Base-by-base conservation (phyloP, 2,888 invertebrate species). In the Podotricha telesiphe region DNA sequence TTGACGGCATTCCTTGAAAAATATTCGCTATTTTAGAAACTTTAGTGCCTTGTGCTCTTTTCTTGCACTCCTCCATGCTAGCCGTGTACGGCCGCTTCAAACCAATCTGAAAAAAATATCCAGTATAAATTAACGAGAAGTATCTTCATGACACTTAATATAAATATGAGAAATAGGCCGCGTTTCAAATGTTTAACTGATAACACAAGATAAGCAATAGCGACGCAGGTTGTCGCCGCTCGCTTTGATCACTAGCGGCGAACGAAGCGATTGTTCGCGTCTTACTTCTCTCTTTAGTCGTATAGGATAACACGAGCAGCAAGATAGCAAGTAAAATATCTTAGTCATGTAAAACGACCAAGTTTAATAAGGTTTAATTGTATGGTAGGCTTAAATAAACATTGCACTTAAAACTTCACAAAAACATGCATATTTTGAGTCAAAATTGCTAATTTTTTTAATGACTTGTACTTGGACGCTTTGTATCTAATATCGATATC, bases 21-120 rank as follows among this genome's bases (percentile, higher is more conserved):
- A 97, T 96, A 88, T 97, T 97, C 71, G 98, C 97, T 77, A 98
- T 98, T 93, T 97, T 97, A 74, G 97, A 97, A 82, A 97, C 97
- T 94, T 97, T 97, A 79, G 96, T 95, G 88, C 97, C 96, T 85
- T 94, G 94, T 78, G 93, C 83, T 78, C 94, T 91, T 81, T 94
- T 94, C 86, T 94, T 94, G 78, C 95, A 94, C 85, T 95, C 95
- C 91, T 95, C 94, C 94, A 95, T 94, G 82, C 94, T 94, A 93
- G 93, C 82, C 89, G 85, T 88, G 83, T 87, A 85, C 79, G 86
- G 88, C 93, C 89, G 90, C 82, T 90, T 93, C 85, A 93, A 87
- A 85, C 86, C 87, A 82, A 92, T 85, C 93, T 93, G 93, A 73
- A 93, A 92, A 77, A 82, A 79, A 72, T 74, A 76, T 76, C 77